phyloP scores from a whole-genome alignment of 2,113 vertebrate genomes.

The Leptocoma aspasia region DNA sequence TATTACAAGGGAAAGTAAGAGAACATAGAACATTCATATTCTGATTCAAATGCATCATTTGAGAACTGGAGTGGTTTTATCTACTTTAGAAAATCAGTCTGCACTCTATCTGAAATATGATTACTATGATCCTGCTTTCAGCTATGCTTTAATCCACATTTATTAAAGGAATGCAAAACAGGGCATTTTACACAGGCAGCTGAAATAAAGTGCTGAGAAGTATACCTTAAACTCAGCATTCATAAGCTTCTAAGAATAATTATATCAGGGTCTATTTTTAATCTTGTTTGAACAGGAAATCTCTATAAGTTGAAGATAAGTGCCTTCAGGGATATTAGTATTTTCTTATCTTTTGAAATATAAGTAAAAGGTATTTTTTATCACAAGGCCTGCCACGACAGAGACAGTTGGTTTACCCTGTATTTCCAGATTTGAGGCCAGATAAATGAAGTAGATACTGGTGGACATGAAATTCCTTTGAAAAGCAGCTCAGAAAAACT shows the following conservation, averaged over 20 bases:
- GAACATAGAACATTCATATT: neutral
- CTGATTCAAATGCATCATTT: neutral
- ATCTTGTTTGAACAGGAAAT: constrained; percentile 11
- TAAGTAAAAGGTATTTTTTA: constrained; percentile 1
- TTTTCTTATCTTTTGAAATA: constrained; percentile 34
- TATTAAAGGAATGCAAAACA: neutral
- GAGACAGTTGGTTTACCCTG: neutral
- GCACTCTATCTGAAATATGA: constrained; percentile 3
- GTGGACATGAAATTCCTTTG: neutral
- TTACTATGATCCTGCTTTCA: neutral
- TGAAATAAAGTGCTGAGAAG: neutral
- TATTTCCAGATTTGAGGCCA: neutral
- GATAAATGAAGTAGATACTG: neutral
- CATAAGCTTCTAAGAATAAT: neutral
- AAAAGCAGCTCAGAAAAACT: neutral
- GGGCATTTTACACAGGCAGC: neutral
- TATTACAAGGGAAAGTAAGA: neutral
- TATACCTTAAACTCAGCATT: neutral
- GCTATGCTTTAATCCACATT: constrained; percentile 18
- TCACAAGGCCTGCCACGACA: neutral
- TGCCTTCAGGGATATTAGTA: neutral
- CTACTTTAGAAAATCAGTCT: neutral
- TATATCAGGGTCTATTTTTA: neutral
- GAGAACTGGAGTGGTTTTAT: constrained; percentile 10
- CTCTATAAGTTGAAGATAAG: neutral